Conservation (phyloP, 1,140 invertebrate genomes). For the Cyclargus thomasi region DNA sequence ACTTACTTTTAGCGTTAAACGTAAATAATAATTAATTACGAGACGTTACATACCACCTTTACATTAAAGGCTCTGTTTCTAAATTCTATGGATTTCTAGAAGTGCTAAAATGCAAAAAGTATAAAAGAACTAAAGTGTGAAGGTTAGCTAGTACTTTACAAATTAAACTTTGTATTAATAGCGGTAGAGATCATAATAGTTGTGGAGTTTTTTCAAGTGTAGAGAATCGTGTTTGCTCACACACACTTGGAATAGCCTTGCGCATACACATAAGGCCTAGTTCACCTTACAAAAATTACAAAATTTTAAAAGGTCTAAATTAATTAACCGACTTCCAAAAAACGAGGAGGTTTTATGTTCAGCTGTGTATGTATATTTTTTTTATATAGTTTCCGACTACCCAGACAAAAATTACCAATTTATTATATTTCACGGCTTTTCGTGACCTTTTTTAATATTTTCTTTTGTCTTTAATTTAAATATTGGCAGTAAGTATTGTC, state of each 20-base stretch:
- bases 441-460: too few species aligned
- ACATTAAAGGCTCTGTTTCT: constrained; percentile 17
- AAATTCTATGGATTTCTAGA: constrained; percentile 5
- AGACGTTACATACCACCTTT: constrained; percentile 38
- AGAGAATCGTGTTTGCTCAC: background rate
- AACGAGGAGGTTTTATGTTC: too few species aligned
- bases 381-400: too few species aligned
- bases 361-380: too few species aligned
- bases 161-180: background rate
- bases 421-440: too few species aligned
- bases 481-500: too few species aligned
- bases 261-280: background rate
- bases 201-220: background rate
- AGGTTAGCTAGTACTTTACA: constrained; percentile 20
- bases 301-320: too few species aligned
- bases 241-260: background rate
- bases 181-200: constrained; percentile 2
- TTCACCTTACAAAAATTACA: background rate
- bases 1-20: background rate
- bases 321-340: too few species aligned
- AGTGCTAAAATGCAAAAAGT: constrained; percentile 5
- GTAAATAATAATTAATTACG: constrained; percentile 21
- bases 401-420: too few species aligned
- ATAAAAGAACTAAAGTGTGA: background rate
- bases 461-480: too few species aligned